These are phyloP conservation scores for Craniophora ligustri DNA, from an alignment of 2,888 invertebrate genomes.

Conservation along the genomic window DNA sequence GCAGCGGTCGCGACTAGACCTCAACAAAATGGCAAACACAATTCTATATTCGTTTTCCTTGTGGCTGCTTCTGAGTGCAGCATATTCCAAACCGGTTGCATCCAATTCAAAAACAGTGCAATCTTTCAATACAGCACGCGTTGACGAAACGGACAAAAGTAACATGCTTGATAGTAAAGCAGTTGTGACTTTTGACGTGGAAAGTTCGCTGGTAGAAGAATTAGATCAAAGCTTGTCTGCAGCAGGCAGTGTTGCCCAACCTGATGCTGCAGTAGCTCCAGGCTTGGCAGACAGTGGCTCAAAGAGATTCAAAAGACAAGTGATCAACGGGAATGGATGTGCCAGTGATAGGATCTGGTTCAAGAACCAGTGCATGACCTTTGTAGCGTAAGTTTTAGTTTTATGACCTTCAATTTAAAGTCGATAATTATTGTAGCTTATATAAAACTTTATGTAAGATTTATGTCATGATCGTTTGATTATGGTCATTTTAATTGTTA, in stretches of 20 bases:
- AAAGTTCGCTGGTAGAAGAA: neutral
- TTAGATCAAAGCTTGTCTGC: neutral
- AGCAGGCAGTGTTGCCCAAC: neutral
- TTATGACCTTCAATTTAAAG: no score
- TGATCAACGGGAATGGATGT: neutral
- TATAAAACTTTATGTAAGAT: no score
- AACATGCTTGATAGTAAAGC: neutral
- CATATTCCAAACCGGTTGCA: constrained; percentile 13
- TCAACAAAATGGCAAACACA: constrained; percentile 21
- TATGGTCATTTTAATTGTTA: no score
- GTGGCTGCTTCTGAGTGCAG: constrained; percentile 12
- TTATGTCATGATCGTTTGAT: no score
- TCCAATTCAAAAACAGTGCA: neutral
- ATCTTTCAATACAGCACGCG: neutral
- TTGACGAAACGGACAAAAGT: neutral
- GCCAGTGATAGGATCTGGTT: neutral
- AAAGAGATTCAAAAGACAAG: neutral
- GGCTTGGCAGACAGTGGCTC: neutral
- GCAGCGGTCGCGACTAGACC: neutral
- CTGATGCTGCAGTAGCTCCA: neutral
- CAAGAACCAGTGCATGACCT: neutral
- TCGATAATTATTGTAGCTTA: no score
- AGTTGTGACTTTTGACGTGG: neutral
- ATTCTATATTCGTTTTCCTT: constrained; percentile 12
- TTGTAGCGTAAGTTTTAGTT: neutral